Evolutionary conservation across 2,113 vertebrate genomes (phyloP).

Genomic region (Caretta caretta): DNA sequence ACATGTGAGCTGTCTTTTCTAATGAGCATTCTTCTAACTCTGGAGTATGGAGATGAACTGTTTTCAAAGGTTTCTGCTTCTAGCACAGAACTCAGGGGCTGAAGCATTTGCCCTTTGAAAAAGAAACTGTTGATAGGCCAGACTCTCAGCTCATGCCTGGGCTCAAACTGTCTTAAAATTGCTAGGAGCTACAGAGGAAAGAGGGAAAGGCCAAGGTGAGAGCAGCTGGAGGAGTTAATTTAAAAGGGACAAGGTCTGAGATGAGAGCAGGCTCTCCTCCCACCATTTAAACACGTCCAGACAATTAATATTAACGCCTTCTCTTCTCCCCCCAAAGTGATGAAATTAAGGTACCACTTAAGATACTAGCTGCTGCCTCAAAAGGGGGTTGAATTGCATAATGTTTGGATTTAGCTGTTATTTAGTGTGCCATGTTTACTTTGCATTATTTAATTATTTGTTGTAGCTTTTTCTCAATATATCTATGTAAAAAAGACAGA

Average conservation of each 20-base stretch:
- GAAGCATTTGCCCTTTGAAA: background rate
- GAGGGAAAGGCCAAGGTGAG: background rate
- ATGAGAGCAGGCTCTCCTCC: background rate
- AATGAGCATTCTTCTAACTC: background rate
- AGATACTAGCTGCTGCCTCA: background rate
- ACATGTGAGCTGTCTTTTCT: background rate
- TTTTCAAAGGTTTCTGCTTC: constrained; percentile 22
- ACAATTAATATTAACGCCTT: background rate
- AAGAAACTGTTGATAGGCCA: no score
- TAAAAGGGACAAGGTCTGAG: background rate
- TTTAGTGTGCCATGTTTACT: background rate
- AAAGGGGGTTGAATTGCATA: background rate
- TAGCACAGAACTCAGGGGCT: background rate
- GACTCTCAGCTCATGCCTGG: background rate
- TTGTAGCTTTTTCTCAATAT: background rate
- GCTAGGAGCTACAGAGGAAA: background rate
- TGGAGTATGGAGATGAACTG: background rate
- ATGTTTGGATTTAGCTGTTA: background rate
- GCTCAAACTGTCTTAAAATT: background rate
- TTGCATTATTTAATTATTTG: background rate
- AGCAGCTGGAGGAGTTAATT: background rate
- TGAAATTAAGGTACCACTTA: background rate
- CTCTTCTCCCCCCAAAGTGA: background rate
- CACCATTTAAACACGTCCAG: background rate
- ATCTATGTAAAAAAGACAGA: background rate